Conservation (phyloP, 1,140 invertebrate genomes). For the Atta texana region DNA sequence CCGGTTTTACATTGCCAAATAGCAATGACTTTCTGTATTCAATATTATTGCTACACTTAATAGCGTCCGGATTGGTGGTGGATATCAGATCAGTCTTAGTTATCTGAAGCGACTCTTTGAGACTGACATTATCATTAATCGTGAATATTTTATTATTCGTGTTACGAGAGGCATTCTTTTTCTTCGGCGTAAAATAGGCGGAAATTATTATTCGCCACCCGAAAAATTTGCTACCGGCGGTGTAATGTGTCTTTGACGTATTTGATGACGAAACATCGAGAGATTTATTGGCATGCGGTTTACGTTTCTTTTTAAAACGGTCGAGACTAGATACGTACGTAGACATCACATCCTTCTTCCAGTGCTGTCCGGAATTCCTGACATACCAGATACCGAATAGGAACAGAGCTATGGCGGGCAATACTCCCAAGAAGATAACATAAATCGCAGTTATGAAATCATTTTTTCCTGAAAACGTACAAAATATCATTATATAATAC, state of each 20-base stretch:
- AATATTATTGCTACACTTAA: constrained; percentile 86
- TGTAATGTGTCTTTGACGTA: constrained; percentile 41
- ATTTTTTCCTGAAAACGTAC: constrained; percentile 88
- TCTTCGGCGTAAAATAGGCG: constrained; percentile 68
- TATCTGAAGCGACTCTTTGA: constrained; percentile 87
- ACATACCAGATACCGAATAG: constrained; percentile 91
- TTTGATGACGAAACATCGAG: constrained; percentile 39
- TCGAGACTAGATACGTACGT: constrained; percentile 89
- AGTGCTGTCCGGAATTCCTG: constrained; percentile 88
- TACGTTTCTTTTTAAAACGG: constrained; percentile 78
- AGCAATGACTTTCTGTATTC: constrained; percentile 72
- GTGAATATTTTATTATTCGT: constrained; percentile 77
- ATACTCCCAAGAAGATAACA: constrained; percentile 93
- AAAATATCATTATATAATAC: background rate
- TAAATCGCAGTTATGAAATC: constrained; percentile 92
- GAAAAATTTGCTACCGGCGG: constrained; percentile 71
- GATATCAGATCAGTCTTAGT: constrained; percentile 89
- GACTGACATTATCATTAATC: constrained; percentile 76
- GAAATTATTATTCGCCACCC: constrained; percentile 57
- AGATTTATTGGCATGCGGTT: constrained; percentile 70
- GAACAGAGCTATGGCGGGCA: constrained; percentile 90
- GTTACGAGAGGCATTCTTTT: constrained; percentile 38
- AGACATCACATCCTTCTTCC: constrained; percentile 89
- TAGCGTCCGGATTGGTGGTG: constrained; percentile 90
- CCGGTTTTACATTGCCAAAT: constrained; percentile 30